Evolutionary conservation across 2,113 vertebrate genomes (phyloP).

Genomic region (Formicarius rufipectus): DNA sequence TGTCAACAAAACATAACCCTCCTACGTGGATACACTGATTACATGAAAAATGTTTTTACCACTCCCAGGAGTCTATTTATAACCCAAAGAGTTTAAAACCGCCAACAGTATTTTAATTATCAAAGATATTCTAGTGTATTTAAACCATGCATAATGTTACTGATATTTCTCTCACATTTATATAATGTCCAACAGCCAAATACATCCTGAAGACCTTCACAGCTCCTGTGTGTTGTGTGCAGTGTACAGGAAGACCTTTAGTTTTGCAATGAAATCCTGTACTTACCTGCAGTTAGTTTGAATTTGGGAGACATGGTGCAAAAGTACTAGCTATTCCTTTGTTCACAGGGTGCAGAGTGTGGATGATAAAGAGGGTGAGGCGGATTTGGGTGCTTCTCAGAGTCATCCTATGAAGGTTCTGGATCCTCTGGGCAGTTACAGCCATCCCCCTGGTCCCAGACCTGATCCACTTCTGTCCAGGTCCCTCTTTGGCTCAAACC

Average conservation of each 20-base stretch:
- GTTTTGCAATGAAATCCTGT: neutral
- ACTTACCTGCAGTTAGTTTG: neutral
- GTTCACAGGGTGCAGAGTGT: rapidly evolving
- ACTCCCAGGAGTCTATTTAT: constrained; percentile 30
- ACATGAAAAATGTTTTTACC: constrained; percentile 40
- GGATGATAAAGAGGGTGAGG: rapidly evolving
- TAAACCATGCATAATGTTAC: constrained; percentile 31
- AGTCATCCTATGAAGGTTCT: neutral
- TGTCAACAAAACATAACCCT: neutral
- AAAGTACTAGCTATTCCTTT: neutral
- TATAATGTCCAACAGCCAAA: neutral
- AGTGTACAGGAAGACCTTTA: neutral
- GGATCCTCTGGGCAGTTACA: too few relatives aligned
- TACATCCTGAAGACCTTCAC: neutral
- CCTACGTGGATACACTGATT: constrained; percentile 5
- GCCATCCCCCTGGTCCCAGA: rapidly evolving
- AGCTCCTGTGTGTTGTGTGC: neutral
- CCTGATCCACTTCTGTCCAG: rapidly evolving
- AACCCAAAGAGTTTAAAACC: constrained; percentile 12
- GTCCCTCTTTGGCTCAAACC: neutral
- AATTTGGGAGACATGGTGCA: neutral
- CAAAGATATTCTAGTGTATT: neutral
- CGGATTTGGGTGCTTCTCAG: neutral
- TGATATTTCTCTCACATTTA: constrained; percentile 23
- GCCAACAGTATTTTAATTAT: constrained; percentile 41